Conservation (phyloP, 2,113 vertebrate genomes). For the Poecile atricapillus region DNA sequence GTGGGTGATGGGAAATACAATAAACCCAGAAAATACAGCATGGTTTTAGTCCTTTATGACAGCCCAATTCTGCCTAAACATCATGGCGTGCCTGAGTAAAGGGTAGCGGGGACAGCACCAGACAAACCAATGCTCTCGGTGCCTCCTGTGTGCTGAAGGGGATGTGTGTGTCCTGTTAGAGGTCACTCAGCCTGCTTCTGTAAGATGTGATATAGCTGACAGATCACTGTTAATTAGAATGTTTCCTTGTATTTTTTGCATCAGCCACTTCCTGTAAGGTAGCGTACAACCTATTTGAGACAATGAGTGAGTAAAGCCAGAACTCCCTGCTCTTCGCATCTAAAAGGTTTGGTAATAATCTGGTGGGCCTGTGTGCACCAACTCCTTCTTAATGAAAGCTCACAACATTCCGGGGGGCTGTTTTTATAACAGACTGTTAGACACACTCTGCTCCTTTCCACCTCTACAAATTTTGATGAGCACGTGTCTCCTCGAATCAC, state of each 20-base stretch:
- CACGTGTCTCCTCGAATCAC: background rate
- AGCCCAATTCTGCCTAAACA: background rate
- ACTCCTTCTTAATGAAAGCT: conserved; percentile 36
- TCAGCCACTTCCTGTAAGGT: background rate
- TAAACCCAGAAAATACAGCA: background rate
- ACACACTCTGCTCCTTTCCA: conserved; percentile 8
- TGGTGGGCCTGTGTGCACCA: background rate
- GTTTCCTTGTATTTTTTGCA: background rate
- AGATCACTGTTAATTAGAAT: conserved; percentile 15
- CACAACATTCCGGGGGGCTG: conserved; percentile 20
- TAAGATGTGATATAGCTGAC: background rate
- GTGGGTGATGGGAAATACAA: background rate
- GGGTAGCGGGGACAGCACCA: background rate
- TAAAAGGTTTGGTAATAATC: conserved; percentile 18
- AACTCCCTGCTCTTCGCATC: background rate
- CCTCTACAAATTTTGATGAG: background rate
- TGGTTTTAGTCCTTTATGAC: background rate
- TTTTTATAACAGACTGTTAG: conserved; percentile 65
- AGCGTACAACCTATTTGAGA: background rate
- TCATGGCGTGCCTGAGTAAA: background rate
- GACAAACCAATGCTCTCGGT: background rate
- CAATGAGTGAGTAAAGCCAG: background rate
- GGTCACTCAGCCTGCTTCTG: background rate
- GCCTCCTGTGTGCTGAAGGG: background rate
- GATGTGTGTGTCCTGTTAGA: background rate